phyloP scores from a whole-genome alignment of 2,888 invertebrate genomes.

The Sericinus montela region DNA sequence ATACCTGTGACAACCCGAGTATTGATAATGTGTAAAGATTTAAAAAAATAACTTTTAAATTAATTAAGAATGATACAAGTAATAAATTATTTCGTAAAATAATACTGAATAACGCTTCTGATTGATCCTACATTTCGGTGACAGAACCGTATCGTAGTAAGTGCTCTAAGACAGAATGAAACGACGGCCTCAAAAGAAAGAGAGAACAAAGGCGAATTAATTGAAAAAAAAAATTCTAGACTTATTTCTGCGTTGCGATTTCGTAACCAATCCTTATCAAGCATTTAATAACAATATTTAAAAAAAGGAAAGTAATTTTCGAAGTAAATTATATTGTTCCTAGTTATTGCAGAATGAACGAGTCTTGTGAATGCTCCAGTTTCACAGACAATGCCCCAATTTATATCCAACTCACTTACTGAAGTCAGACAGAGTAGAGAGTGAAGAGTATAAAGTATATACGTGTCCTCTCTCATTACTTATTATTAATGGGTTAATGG shows the following conservation, averaged over 20 bases:
- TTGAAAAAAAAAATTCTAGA: conserved; percentile 64
- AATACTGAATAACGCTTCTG: conserved; percentile 53
- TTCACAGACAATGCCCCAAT: conserved; percentile 79
- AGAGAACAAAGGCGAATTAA: conserved; percentile 67
- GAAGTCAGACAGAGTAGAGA: conserved; percentile 56
- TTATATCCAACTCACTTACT: conserved; percentile 78
- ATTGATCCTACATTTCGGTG: conserved; percentile 70
- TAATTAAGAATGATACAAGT: too few species aligned
- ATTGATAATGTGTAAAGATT: too few species aligned
- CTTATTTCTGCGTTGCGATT: conserved; percentile 51
- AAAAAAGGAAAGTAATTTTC: conserved; percentile 33
- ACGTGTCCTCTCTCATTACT: conserved; percentile 26
- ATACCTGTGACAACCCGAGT: too few species aligned
- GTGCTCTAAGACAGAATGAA: conserved; percentile 58
- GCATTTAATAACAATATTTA: conserved; percentile 27
- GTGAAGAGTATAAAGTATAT: conserved; percentile 35
- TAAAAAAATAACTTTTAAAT: too few species aligned
- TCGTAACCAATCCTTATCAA: conserved; percentile 51
- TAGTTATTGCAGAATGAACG: conserved; percentile 59
- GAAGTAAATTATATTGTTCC: conserved; percentile 39
- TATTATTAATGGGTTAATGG: conserved; percentile 13
- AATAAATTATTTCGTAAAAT: conserved; percentile 24
- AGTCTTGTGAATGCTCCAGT: conserved; percentile 70
- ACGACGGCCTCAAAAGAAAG: conserved; percentile 52
- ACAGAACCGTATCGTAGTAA: conserved; percentile 56